These are phyloP conservation scores for Tympanoctomys barrerae DNA, from an alignment of 2,797 vertebrate species.

Conservation along the genomic window DNA sequence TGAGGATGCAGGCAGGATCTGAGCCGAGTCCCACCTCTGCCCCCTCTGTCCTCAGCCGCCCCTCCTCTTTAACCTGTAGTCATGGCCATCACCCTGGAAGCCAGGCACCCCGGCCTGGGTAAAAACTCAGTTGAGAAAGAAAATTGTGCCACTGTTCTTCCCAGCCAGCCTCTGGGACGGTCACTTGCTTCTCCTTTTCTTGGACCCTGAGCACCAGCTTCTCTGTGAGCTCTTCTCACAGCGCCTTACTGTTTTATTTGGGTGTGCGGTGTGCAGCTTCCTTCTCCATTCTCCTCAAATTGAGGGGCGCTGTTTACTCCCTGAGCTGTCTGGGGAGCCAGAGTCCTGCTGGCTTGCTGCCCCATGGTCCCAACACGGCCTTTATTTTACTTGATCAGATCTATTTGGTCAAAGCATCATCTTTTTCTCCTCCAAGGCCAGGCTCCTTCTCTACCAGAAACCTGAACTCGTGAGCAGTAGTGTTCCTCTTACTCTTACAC, in stretches of 20 bases:
- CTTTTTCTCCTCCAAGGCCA: not conserved
- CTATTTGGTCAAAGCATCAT: no score
- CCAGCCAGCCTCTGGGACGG: not conserved
- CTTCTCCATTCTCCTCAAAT: not conserved
- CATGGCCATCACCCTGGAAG: not conserved
- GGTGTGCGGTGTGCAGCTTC: not conserved
- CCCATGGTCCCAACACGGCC: not conserved
- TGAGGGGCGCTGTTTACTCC: not conserved
- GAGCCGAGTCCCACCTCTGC: not conserved
- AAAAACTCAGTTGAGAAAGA: slow-evolving; percentile 44
- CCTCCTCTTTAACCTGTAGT: not conserved
- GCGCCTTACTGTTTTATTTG: not conserved
- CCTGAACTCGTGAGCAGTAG: not conserved
- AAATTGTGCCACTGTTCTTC: slow-evolving; percentile 25
- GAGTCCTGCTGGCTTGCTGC: not conserved
- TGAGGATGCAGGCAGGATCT: not conserved
- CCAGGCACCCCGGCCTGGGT: not conserved
- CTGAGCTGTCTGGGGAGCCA: not conserved
- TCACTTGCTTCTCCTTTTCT: not conserved
- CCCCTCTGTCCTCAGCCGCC: not conserved
- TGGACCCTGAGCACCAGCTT: not conserved
- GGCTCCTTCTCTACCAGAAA: not conserved
- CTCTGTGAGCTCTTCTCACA: not conserved
- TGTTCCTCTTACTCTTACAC: not conserved
- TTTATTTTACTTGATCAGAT: slow-evolving; percentile 20